Percentiles rank a stretch among this genome's conserved stretches.
These are phyloP conservation scores for Hydrozoanthus gracilis DNA, from an alignment of 92 coral and sea anemone species.

Conservation along the genomic window DNA sequence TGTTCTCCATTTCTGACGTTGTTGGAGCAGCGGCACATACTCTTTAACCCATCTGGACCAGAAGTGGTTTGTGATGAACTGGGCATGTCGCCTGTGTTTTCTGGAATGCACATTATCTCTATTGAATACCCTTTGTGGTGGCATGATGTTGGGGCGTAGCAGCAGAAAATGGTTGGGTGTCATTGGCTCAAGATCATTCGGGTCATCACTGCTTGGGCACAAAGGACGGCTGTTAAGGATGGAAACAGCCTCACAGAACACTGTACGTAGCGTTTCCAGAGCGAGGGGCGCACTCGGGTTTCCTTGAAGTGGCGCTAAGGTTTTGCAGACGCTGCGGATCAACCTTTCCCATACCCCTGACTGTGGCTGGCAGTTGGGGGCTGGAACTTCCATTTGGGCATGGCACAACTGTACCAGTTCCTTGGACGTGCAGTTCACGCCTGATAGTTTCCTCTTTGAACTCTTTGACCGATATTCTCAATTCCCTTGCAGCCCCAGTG, in stretches of 20 bases:
- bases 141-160: constrained; percentile 35
- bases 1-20: constrained; percentile 40
- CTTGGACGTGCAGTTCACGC: constrained; percentile 48
- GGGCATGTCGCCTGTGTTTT: constrained; percentile 59
- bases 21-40: constrained; percentile 54
- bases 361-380: constrained; percentile 70
- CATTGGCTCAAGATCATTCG: no score
- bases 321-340: constrained; percentile 63
- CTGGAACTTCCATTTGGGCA: constrained; percentile 64
- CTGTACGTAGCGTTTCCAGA: constrained; percentile 56
- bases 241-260: constrained; percentile 68
- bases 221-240: constrained; percentile 72
- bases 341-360: constrained; percentile 73
- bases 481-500: constrained; percentile 55
- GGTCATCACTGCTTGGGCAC: constrained; percentile 63
- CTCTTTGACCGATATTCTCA: constrained; percentile 41
- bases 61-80: constrained; percentile 57
- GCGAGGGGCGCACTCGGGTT: constrained; percentile 57
- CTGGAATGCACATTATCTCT: constrained; percentile 47
- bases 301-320: constrained; percentile 66
- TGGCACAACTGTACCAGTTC: constrained; percentile 55
- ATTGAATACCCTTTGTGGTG: constrained; percentile 57
- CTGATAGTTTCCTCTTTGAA: constrained; percentile 34
- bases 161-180: constrained; percentile 63
- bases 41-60: constrained; percentile 64